These are phyloP conservation scores for Hydrocynus forskahlii DNA, from an alignment of 2,797 vertebrate genomes.

Conservation along the genomic window DNA sequence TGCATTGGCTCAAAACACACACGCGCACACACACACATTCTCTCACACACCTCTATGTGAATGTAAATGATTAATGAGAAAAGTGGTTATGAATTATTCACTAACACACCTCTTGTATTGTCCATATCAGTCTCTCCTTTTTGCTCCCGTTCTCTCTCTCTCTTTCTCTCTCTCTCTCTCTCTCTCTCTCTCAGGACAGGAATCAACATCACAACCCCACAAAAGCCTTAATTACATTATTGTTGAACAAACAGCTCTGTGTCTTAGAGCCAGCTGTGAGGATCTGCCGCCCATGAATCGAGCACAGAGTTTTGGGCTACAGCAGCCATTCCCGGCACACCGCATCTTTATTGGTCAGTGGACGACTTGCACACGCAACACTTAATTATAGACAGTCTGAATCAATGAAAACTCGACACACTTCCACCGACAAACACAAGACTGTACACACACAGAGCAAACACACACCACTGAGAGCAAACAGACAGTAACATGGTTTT, in stretches of 20 bases:
- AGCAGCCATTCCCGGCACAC: conserved; percentile 5
- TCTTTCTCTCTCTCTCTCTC: conserved; percentile 27
- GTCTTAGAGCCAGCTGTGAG: conserved; percentile 48
- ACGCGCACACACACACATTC: conserved; percentile 1
- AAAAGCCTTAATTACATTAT: conserved; percentile 61
- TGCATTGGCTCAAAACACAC: conserved; percentile 65
- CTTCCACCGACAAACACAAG: conserved; percentile 14
- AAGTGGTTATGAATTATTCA: conserved; percentile 66
- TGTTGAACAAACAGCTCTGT: conserved; percentile 57
- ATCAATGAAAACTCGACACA: conserved; percentile 15
- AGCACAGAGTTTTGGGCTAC: conserved; percentile 24
- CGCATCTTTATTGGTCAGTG: conserved; percentile 37
- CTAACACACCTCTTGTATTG: conserved; percentile 56
- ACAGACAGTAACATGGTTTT: background rate
- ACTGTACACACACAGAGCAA: conserved; percentile 1
- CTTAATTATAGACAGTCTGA: conserved; percentile 41
- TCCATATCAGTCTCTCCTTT: conserved; percentile 48
- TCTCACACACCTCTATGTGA: conserved; percentile 40
- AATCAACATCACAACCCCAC: conserved; percentile 54
- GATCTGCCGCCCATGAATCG: conserved; percentile 24
- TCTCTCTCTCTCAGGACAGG: conserved; percentile 21
- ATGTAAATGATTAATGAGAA: conserved; percentile 69
- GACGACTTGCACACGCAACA: background rate
- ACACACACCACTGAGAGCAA: background rate
- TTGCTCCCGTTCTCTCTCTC: background rate